Conservation (phyloP, 2,888 invertebrate species). For the Palloptera scutellata region DNA sequence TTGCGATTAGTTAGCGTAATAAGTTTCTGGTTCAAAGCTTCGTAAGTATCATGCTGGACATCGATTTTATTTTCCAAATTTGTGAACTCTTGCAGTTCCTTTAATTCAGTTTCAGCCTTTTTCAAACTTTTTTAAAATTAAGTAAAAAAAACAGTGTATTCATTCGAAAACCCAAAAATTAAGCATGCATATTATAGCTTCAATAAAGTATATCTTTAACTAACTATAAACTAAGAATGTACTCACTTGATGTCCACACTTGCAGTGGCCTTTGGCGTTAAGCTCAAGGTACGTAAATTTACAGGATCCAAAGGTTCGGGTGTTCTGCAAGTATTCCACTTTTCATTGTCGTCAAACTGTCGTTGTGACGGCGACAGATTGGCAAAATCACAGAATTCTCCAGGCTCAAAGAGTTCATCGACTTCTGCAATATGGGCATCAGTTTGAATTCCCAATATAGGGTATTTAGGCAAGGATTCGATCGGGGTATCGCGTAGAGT, state of each 20-base stretch:
- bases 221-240: background rate
- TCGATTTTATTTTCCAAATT: conserved; percentile 68
- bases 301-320: conserved; percentile 17
- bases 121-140: conserved; percentile 61
- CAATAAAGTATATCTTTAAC: background rate
- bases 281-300: conserved; percentile 24
- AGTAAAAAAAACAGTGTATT: background rate
- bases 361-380: conserved; percentile 14
- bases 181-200: background rate
- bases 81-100: conserved; percentile 69
- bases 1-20: conserved; percentile 41
- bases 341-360: background rate
- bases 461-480: conserved; percentile 5
- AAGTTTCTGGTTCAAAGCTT: conserved; percentile 44
- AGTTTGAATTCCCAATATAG: background rate
- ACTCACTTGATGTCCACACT: conserved; percentile 28
- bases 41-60: conserved; percentile 48
- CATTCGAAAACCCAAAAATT: background rate
- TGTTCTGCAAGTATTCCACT: conserved; percentile 15
- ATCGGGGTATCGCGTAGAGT: conserved; percentile 37
- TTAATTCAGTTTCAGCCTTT: conserved; percentile 66
- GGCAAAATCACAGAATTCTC: conserved; percentile 43
- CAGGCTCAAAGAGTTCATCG: conserved; percentile 45
- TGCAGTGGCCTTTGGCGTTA: conserved; percentile 42
- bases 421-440: conserved; percentile 37